Base-by-base conservation (phyloP, 2,888 invertebrate species). In the Pachymerium ferrugineum region DNA sequence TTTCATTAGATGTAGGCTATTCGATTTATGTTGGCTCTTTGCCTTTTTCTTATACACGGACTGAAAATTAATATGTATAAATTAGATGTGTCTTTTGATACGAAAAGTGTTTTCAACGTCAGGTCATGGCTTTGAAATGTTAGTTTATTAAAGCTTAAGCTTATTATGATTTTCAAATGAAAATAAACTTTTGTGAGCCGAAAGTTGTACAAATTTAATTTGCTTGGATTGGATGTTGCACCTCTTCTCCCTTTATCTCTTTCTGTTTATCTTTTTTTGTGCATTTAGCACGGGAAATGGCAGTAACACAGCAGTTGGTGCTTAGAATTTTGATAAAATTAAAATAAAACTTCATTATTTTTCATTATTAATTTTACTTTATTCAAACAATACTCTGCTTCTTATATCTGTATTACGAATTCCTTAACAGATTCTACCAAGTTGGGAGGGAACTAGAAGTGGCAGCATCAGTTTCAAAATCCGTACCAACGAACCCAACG, bases 381-480 rank as follows among this genome's bases (percentile, higher is more conserved):
- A n/a, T n/a, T n/a, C n/a, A n/a, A n/a, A n/a, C n/a, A n/a, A n/a
- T n/a, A 29, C 80, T 83, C 4, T 78, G 76, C 33, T 62, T 79
- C 42, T 76, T 76, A 22, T 35, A 35, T 19, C n/a, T n/a, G n/a
- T n/a, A n/a, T n/a, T n/a, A n/a, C n/a, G n/a, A n/a, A n/a, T n/a
- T 3, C 29, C 54, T 73, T 73, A 62, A 77, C 87, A 92, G 92
- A 88, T 91, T 73, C 84, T 96, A 79, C 94, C 95, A 62, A 90
- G 92, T 74, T 95, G 95, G 95, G 93, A 94, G 82, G 92, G 93
- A 1, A 91, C 92, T 80, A 90, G 91, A 81, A 89, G 78, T 29
- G 95, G 95, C 76, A 92, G 91, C 30, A 90, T 97, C 80, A 91
- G 93, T 62, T 93, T 97, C 85, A 94, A 96, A 85, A 94, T 98